Conservation (phyloP, 2,888 invertebrate genomes). For the Nasonovia ribisnigri region DNA sequence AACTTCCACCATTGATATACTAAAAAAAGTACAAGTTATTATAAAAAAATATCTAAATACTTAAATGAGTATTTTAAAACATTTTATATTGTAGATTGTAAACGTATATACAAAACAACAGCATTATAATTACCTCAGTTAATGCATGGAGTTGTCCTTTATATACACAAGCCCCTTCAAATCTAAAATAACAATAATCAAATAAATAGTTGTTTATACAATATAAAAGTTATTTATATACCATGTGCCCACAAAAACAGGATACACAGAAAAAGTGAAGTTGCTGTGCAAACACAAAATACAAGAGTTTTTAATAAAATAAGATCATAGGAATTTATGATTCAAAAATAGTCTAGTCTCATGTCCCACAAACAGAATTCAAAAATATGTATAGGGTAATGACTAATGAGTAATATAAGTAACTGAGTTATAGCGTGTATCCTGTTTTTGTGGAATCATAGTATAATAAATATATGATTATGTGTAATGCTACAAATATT, state of each 20-base stretch:
- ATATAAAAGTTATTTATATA: slow-evolving; percentile 13
- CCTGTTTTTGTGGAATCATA: no score
- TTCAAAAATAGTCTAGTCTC: no score
- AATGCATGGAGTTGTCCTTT: slow-evolving; percentile 95
- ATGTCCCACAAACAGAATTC: no score
- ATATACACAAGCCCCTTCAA: slow-evolving; percentile 96
- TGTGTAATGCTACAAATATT: no score
- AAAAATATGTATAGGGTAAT: no score
- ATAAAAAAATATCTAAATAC: not conserved
- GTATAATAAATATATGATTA: no score
- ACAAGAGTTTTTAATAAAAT: not conserved
- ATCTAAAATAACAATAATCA: slow-evolving; percentile 74
- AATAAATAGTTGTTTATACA: slow-evolving; percentile 19
- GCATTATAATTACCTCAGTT: slow-evolving; percentile 77
- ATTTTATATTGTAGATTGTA: not conserved
- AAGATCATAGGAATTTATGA: no score
- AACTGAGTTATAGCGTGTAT: no score
- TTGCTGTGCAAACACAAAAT: not conserved
- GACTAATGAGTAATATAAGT: no score
- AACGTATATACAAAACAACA: not conserved
- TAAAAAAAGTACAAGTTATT: slow-evolving; percentile 69
- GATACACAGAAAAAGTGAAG: no score
- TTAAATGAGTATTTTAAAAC: not conserved
- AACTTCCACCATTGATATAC: slow-evolving; percentile 94
- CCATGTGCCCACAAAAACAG: no score